Evolutionary conservation across 2,113 vertebrate genomes (phyloP).

Genomic region (Microcebus lehilahytsara): DNA sequence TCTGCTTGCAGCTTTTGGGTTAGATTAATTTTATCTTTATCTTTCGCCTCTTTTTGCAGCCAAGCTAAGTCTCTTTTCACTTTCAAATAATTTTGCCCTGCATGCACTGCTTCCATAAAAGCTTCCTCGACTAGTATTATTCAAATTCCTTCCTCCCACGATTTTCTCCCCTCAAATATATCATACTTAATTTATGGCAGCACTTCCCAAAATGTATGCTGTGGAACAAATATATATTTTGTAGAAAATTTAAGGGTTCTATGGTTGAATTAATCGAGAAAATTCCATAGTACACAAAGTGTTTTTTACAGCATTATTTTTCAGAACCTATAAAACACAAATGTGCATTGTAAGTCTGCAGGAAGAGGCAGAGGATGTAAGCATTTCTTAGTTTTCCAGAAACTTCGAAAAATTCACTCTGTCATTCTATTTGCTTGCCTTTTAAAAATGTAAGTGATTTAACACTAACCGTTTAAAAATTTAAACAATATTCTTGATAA

Average conservation of each 20-base stretch:
- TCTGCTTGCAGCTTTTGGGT: not conserved
- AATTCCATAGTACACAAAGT: not conserved
- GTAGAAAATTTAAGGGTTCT: not conserved
- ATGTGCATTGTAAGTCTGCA: not conserved
- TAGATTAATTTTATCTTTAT: not conserved
- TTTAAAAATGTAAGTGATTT: not conserved
- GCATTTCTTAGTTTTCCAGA: not conserved
- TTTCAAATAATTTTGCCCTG: not conserved
- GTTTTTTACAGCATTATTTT: not conserved
- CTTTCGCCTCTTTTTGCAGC: not conserved
- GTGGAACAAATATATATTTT: not conserved
- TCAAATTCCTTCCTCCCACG: not conserved
- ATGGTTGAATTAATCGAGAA: not conserved
- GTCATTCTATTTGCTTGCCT: not conserved
- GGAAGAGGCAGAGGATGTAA: not conserved
- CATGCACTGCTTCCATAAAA: not conserved
- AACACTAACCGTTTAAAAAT: too few relatives aligned
- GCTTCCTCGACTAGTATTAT: not conserved
- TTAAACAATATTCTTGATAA: not conserved
- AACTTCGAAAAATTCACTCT: not conserved
- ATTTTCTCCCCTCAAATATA: not conserved
- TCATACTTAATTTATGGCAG: not conserved
- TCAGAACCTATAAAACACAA: not conserved
- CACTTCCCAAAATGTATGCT: not conserved
- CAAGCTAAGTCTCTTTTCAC: not conserved